Evolutionary conservation across 1,140 invertebrate species (phyloP), one percentile per base, ranked within the genome.

Genomic region (Araneus ventricosus): DNA sequence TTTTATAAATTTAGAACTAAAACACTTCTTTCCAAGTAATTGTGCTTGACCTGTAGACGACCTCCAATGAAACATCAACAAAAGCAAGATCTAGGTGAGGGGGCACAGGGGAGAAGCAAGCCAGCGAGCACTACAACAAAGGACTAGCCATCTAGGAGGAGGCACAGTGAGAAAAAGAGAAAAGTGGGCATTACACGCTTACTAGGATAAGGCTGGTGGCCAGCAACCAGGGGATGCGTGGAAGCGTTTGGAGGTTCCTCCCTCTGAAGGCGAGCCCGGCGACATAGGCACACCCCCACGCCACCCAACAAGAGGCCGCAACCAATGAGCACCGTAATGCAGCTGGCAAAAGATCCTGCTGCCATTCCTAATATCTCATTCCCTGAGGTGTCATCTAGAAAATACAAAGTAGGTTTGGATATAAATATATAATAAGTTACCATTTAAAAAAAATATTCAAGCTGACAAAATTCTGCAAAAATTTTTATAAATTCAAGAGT

Each of bases 321-420:
- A 90, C 97, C 96, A 94, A 98, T 95, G 93, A 97, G 95, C 45
- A 96, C 95, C 94, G 96, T 97, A 37, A 97, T 96, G 82, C 96
- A 96, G 52, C 97, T 96, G 75, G 97, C 97, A 95, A 98, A 97
- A 96, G 97, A 97, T 90, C 97, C 96, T 94, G 97, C 96, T 94
- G 97, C 97, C 95, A 98, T 96, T 61, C 97, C 97, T 89, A 97
- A 95, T 82, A 98, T 97, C 70, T 97, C 97, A 88, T 96, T 96
- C 30, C 96, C 96, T 89, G 97, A 96, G 94, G 96, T 97, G 95
- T 97, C 97, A 98, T 96, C 24, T 96, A 96, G 91, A 93, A 91
- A 75, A 61, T n/a, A 39, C 4, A 14, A 82, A n/a, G 17, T 17
- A 52, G 17, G 8, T 52, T 7, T 0, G 24, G 14, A 30, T 4